Evolutionary conservation across 2,113 vertebrate genomes (phyloP).

Genomic region (Polypterus bichir): DNA sequence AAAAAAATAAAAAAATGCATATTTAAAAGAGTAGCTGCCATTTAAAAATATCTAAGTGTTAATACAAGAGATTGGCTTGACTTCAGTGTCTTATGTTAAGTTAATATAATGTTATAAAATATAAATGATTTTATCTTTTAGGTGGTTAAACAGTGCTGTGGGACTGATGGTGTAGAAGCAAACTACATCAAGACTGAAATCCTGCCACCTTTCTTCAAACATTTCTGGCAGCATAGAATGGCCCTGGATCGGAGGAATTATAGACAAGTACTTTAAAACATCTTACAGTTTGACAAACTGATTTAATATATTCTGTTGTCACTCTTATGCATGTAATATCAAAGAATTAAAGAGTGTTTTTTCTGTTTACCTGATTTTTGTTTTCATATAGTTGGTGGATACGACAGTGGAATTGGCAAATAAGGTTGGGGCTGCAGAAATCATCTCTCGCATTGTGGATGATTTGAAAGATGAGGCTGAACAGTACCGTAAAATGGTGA

Average conservation of each 20-base stretch:
- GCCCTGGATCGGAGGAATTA: constrained; percentile 95
- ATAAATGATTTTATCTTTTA: constrained; percentile 22
- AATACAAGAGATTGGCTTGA: too few species aligned
- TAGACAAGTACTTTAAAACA: constrained; percentile 66
- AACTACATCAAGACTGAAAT: constrained; percentile 99
- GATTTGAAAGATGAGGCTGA: constrained; percentile 97
- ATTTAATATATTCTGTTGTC: too few species aligned
- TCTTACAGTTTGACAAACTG: too few species aligned
- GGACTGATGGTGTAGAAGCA: constrained; percentile 93
- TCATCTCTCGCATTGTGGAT: constrained; percentile 93
- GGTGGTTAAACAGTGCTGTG: constrained; percentile 98
- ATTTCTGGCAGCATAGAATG: constrained; percentile 98
- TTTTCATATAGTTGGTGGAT: constrained; percentile 72
- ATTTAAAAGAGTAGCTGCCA: neutral
- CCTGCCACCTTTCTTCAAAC: constrained; percentile 95
- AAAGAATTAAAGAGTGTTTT: too few species aligned
- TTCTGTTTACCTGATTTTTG: too few species aligned
- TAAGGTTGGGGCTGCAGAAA: constrained; percentile 96
- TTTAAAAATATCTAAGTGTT: too few species aligned
- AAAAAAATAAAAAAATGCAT: too few species aligned
- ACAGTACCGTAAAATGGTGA: constrained; percentile 98
- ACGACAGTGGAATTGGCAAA: constrained; percentile 96
- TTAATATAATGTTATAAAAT: too few species aligned
- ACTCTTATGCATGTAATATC: too few species aligned
- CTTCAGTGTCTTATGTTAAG: too few species aligned